A percentile compares a stretch with the other conserved stretches of the same genome.
Evolutionary conservation across 2,888 invertebrate genomes (phyloP).

Genomic region (Diogma glabrata): DNA sequence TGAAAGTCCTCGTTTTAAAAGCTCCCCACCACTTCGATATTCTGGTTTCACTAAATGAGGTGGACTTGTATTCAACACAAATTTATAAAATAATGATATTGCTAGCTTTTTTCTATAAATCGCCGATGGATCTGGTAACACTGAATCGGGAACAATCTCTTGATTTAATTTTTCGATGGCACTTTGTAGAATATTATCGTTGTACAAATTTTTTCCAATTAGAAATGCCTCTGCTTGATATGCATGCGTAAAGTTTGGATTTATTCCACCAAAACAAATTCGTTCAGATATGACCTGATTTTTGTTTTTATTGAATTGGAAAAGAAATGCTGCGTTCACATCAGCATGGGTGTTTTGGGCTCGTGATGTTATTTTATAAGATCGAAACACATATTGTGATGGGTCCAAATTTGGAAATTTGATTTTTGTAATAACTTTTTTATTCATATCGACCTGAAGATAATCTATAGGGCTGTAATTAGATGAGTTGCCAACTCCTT

Average conservation of each 20-base stretch:
- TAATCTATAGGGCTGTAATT: conserved; percentile 15
- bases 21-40: conserved; percentile 44
- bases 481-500: conserved; percentile 27
- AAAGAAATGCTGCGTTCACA: conserved; percentile 60
- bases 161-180: conserved; percentile 26
- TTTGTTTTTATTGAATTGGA: conserved; percentile 40
- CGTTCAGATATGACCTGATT: conserved; percentile 36
- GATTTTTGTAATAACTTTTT: conserved; percentile 26
- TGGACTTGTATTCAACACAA: conserved; percentile 45
- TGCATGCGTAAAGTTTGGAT: conserved; percentile 39
- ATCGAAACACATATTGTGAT: conserved; percentile 32
- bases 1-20: conserved; percentile 50
- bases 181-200: conserved; percentile 34
- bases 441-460: conserved; percentile 24
- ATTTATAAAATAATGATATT: conserved; percentile 53
- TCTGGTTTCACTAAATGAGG: conserved; percentile 37
- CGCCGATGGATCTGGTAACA: conserved; percentile 47
- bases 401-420: conserved; percentile 23
- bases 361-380: conserved; percentile 57
- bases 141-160: conserved; percentile 45
- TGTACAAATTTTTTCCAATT: conserved; percentile 36
- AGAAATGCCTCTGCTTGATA: conserved; percentile 40
- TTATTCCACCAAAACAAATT: conserved; percentile 49
- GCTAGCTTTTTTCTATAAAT: conserved; percentile 50
- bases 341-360: conserved; percentile 63